phyloP scores from a whole-genome alignment of 2,888 invertebrate genomes.

The Dolichomitus sp. region DNA sequence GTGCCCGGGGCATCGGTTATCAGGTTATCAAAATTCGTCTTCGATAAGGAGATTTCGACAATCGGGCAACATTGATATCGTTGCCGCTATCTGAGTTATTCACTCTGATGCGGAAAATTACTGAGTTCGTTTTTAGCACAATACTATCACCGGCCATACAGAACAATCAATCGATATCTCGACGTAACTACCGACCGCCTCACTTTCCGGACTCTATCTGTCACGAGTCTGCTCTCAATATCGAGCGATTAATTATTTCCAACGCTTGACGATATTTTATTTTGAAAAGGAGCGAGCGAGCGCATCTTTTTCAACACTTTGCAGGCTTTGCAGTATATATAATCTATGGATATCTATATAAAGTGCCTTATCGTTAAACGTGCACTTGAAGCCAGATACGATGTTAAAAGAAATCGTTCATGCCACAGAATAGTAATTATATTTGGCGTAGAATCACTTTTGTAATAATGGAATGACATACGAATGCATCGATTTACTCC shows the following conservation, averaged over 20 bases:
- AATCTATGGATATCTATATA: constrained; percentile 6
- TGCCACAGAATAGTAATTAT: background rate
- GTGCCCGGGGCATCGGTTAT: constrained; percentile 12
- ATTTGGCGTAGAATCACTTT: background rate
- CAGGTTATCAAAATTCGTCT: constrained; percentile 49
- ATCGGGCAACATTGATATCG: constrained; percentile 37
- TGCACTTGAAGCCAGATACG: background rate
- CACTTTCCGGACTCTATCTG: background rate
- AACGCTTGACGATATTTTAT: background rate
- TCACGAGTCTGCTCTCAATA: background rate
- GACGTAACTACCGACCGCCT: background rate
- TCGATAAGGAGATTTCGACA: constrained; percentile 59
- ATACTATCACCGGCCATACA: background rate
- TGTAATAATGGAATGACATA: background rate
- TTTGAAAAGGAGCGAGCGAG: background rate
- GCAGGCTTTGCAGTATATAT: background rate
- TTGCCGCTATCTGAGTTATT: constrained; percentile 32
- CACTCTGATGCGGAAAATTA: constrained; percentile 53
- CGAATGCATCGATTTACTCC: background rate
- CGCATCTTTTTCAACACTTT: background rate
- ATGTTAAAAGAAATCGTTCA: background rate
- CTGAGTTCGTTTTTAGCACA: background rate
- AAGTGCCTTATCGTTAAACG: background rate
- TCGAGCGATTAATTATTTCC: constrained; percentile 8
- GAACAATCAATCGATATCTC: constrained; percentile 17